A percentile compares a stretch with the other conserved stretches of the same genome.
These are phyloP conservation scores for Hypotaenidia philippensis DNA, from an alignment of 2,797 vertebrate species.

Conservation along the genomic window DNA sequence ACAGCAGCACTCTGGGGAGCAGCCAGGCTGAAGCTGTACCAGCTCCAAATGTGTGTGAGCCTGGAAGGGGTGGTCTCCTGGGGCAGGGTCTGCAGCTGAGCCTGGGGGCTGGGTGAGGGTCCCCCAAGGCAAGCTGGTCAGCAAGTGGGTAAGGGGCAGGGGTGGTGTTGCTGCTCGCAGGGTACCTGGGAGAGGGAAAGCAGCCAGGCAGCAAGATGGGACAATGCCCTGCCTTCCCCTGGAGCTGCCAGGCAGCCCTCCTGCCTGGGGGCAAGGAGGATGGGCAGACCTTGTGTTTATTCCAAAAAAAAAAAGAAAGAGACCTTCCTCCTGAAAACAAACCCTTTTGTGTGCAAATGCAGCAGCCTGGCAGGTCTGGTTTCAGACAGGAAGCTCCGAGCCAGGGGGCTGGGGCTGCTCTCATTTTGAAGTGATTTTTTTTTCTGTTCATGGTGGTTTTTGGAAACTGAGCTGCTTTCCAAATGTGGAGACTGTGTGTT, in stretches of 20 bases:
- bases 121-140: fast-evolving
- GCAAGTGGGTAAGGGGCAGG: fast-evolving
- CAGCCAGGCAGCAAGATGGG: neutral
- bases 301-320: neutral
- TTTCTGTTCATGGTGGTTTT: neutral
- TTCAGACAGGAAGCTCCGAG: constrained; percentile 34
- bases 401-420: neutral
- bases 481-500: neutral
- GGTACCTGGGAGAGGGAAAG: neutral
- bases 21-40: neutral
- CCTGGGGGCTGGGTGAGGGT: neutral
- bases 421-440: neutral
- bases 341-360: constrained; percentile 48
- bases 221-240: neutral
- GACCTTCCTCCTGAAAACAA: constrained; percentile 27
- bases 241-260: neutral
- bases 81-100: neutral
- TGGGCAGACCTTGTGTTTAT: constrained; percentile 37
- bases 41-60: fast-evolving
- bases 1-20: fast-evolving
- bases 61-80: neutral
- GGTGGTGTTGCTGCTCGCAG: neutral
- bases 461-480: neutral
- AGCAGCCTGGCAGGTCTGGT: neutral
- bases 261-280: neutral